Evolutionary conservation across 2,113 vertebrate genomes (phyloP).

Genomic region (Ardeotis arabs): DNA sequence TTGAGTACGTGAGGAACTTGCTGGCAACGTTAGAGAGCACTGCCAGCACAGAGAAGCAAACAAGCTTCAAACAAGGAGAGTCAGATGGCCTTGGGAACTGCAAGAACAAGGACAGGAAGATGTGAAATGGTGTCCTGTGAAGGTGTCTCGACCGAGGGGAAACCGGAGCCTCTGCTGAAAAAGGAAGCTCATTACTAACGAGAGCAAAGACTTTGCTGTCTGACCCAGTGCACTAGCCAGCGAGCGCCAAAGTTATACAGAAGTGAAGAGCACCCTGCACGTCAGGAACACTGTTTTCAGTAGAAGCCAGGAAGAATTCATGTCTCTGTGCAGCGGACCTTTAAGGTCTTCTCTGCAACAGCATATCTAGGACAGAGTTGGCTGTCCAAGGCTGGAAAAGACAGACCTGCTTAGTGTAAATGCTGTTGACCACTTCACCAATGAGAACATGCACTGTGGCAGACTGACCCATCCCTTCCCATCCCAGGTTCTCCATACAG

Average conservation of each 20-base stretch:
- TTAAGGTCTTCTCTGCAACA: background rate
- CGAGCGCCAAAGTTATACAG: background rate
- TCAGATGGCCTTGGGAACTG: background rate
- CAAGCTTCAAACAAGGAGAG: background rate
- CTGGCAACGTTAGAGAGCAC: background rate
- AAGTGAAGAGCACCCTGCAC: background rate
- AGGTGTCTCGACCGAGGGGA: background rate
- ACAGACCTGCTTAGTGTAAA: background rate
- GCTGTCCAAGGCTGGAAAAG: background rate
- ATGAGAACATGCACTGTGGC: background rate
- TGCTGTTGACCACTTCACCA: background rate
- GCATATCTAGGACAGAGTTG: accelerated
- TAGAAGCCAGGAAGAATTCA: background rate
- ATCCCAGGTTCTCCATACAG: background rate
- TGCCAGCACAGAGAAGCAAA: background rate
- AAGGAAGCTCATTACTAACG: background rate
- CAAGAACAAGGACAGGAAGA: background rate
- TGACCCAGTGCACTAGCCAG: background rate
- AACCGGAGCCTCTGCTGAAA: background rate
- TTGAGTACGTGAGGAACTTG: accelerated
- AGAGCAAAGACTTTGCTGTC: background rate
- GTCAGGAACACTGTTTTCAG: background rate
- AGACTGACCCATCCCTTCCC: background rate
- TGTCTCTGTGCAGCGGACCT: background rate
- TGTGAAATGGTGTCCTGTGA: background rate